Percentiles rank a stretch among this genome's conserved stretches.
Conservation (phyloP, 2,113 vertebrate species). For the Lophotis ruficrista region DNA sequence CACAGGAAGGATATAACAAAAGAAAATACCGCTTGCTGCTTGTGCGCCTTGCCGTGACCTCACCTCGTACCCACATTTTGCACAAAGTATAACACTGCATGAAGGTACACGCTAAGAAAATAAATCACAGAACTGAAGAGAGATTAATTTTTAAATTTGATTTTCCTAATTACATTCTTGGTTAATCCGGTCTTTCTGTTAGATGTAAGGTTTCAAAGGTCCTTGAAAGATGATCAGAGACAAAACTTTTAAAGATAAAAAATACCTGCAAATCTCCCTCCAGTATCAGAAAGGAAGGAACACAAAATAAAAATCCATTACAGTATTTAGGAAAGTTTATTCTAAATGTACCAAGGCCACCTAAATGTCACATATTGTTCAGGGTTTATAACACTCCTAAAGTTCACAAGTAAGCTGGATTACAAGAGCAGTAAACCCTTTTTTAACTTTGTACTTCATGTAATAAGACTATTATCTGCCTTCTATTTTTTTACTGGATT, state of each 20-base stretch:
- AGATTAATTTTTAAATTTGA: neutral
- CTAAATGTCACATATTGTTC: constrained; percentile 3
- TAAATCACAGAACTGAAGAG: neutral
- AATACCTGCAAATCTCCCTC: neutral
- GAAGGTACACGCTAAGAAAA: neutral
- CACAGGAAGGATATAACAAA: neutral
- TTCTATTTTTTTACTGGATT: constrained; percentile 35
- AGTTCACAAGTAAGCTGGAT: constrained; percentile 51
- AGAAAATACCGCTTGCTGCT: neutral
- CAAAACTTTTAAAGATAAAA: neutral
- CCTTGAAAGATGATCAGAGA: neutral
- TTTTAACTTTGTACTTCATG: constrained; percentile 22
- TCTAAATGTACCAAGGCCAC: neutral
- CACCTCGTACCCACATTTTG: neutral
- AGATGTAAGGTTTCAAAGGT: neutral
- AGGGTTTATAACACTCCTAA: constrained; percentile 6
- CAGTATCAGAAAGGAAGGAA: neutral
- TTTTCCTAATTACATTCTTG: neutral
- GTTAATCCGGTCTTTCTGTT: neutral
- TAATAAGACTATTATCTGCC: constrained; percentile 42
- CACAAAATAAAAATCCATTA: neutral
- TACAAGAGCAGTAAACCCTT: constrained; percentile 28
- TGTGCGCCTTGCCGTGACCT: neutral
- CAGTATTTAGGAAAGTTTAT: neutral
- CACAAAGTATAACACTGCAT: neutral